Percentiles rank a stretch among this genome's conserved stretches.
Conservation (phyloP, 2,797 vertebrate genomes). For the Clarias pachynema region DNA sequence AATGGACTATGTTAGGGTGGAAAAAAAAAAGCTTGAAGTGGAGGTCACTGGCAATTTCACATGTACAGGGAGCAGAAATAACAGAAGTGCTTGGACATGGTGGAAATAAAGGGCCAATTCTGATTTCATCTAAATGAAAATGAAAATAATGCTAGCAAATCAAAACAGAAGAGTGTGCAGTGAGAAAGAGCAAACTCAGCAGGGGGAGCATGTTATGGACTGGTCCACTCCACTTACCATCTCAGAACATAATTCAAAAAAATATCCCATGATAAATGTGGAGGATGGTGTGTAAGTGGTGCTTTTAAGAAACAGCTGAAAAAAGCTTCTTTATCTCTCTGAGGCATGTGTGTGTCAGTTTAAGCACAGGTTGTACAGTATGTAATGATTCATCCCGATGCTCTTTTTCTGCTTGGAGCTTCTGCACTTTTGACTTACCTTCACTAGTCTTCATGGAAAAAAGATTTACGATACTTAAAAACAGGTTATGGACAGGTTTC, state of each 20-base stretch:
- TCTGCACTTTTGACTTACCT: background rate
- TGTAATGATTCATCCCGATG: background rate
- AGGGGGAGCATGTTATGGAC: background rate
- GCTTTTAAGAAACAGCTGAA: constrained; percentile 20
- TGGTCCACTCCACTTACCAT: background rate
- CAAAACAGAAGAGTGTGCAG: background rate
- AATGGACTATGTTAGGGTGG: background rate
- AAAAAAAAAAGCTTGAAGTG: background rate
- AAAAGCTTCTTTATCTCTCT: constrained; percentile 13
- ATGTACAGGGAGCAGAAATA: constrained; percentile 32
- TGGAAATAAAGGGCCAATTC: constrained; percentile 21
- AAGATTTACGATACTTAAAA: background rate
- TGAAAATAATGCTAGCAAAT: constrained; percentile 2
- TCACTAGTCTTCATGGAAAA: background rate
- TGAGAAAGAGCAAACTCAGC: constrained; percentile 17
- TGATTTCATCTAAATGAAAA: constrained; percentile 24
- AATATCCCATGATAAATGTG: constrained; percentile 15
- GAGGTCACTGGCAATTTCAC: constrained; percentile 7
- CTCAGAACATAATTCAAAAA: constrained; percentile 25
- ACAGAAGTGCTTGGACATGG: constrained; percentile 22
- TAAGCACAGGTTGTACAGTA: background rate
- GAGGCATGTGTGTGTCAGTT: background rate
- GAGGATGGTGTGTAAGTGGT: background rate
- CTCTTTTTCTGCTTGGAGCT: background rate
- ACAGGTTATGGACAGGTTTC: background rate